Evolutionary conservation across 2,888 invertebrate species (phyloP), one percentile per base, ranked within the genome.

Genomic region (Labia minor): DNA sequence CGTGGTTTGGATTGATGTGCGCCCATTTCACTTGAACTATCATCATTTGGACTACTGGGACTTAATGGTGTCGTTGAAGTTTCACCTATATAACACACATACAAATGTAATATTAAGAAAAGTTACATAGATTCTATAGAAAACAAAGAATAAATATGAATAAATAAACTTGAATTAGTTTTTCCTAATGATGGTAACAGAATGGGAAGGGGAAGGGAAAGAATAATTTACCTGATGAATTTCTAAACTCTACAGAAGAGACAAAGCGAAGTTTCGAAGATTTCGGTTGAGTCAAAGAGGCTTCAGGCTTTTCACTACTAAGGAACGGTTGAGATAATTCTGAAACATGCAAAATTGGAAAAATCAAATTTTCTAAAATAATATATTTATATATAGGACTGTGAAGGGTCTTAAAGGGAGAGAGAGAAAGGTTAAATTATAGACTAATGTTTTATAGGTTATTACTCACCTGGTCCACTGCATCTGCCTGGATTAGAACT

Each of bases 261-360:
- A 90, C 89, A 80, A 90, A 90, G 72, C 90, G 85, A 71, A 90
- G 81, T 80, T 89, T 89, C 70, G 88, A 87, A 73, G 83, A 79
- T 78, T 81, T 82, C 78, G 80, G 79, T 73, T 80, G 81, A 75
- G 78, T 73, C 74, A 77, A 76, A 73, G 75, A 75, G 75, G 75
- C 74, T 73, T 74, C 75, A 75, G 73, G 73, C 74, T 77, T 79
- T 78, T 75, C 81, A 74, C 79, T 81, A 78, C 80, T 77, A 75
- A 82, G 81, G 74, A 82, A 80, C 76, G 80, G 79, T 78, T 81
- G 81, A 74, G 81, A 81, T 76, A 79, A 81, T 80, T 82, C 82
- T 82, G 82, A 81, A 83, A 82, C 80, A 80, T 80, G 78, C 79
- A 77, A 78, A 26, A 26, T 26, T 76, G 77, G 75, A 74, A 74